phyloP scores from a whole-genome alignment of 2,888 invertebrate species.

The Kryphioiulus occultus region DNA sequence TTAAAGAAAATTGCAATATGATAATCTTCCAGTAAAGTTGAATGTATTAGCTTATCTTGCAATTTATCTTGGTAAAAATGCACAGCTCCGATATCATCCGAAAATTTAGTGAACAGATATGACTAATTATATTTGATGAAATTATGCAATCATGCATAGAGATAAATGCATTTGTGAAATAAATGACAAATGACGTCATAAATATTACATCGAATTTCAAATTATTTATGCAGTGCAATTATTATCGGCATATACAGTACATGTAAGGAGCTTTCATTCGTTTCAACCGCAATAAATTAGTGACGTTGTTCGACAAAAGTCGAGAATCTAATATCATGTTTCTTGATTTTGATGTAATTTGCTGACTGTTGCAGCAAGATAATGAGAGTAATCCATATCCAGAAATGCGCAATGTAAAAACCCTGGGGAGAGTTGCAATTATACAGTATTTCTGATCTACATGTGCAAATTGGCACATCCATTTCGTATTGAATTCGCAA shows the following conservation, averaged over 20 bases:
- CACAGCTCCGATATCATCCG: not conserved
- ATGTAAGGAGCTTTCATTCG: not conserved
- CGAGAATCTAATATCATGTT: not conserved
- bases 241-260: too few relatives aligned
- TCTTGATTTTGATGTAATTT: not conserved
- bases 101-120: not conserved
- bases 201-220: not conserved
- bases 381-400: not conserved
- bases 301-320: not conserved
- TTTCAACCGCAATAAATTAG: not conserved
- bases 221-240: not conserved
- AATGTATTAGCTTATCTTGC: too few relatives aligned
- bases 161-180: not conserved
- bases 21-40: too few relatives aligned
- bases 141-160: not conserved
- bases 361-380: not conserved
- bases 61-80: too few relatives aligned
- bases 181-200: not conserved
- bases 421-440: not conserved
- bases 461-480: not conserved
- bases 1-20: not conserved
- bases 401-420: not conserved
- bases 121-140: not conserved
- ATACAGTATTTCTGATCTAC: not conserved
- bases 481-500: not conserved